phyloP scores from a whole-genome alignment of 2,113 vertebrate genomes.

The Lucifuga dentata region DNA sequence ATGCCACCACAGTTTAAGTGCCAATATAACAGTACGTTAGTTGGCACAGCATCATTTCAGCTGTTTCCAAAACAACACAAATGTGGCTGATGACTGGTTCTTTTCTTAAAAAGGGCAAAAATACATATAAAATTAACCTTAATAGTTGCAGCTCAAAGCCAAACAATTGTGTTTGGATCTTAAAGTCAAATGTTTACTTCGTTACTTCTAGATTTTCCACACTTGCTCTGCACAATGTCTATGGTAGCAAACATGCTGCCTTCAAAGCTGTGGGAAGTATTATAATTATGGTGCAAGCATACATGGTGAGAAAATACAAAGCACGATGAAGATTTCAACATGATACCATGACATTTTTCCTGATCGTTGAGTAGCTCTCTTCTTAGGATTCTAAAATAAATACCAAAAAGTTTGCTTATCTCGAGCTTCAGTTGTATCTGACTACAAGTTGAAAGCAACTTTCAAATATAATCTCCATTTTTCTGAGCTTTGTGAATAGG shows the following conservation, averaged over 20 bases:
- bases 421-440: too few species aligned
- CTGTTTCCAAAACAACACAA: slow-evolving; percentile 36
- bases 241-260: slow-evolving; percentile 45
- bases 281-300: neutral
- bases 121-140: slow-evolving; percentile 46
- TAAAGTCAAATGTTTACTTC: slow-evolving; percentile 30
- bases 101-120: slow-evolving; percentile 29
- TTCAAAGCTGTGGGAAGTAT: slow-evolving; percentile 14
- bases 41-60: slow-evolving; percentile 6
- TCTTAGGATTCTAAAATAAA: too few species aligned
- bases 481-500: too few species aligned
- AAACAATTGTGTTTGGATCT: slow-evolving; percentile 50
- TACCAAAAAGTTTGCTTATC: too few species aligned
- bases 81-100: slow-evolving; percentile 9
- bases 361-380: too few species aligned
- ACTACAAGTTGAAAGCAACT: too few species aligned
- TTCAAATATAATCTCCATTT: too few species aligned
- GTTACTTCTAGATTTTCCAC: slow-evolving; percentile 50
- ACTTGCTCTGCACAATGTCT: slow-evolving; percentile 33
- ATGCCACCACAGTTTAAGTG: neutral
- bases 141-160: slow-evolving; percentile 35
- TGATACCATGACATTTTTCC: too few species aligned
- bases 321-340: too few species aligned
- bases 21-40: neutral
- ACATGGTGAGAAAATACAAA: neutral